These are phyloP conservation scores for Zophobas atratus DNA, from an alignment of 1,140 invertebrate genomes.

Conservation along the genomic window DNA sequence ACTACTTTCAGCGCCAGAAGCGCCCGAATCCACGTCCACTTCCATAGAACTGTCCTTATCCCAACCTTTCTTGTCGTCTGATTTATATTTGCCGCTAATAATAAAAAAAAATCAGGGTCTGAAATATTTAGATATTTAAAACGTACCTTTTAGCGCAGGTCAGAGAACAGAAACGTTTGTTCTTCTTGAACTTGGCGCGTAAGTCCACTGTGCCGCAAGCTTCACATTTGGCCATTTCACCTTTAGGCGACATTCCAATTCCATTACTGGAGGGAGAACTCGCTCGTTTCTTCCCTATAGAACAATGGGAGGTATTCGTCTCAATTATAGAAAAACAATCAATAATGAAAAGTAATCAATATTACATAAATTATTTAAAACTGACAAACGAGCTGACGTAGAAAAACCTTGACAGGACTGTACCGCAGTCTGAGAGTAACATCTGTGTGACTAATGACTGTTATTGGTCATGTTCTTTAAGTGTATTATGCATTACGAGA, in stretches of 20 bases:
- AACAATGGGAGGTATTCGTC: slow-evolving; percentile 50
- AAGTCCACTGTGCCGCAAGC: slow-evolving; percentile 83
- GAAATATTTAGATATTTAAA: not conserved
- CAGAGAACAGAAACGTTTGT: slow-evolving; percentile 85
- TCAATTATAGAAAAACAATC: slow-evolving; percentile 42
- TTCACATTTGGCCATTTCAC: slow-evolving; percentile 81
- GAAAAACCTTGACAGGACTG: not conserved
- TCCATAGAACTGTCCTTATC: slow-evolving; percentile 68
- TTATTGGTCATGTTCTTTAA: too few species aligned
- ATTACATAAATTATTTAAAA: slow-evolving; percentile 29
- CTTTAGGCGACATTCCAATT: slow-evolving; percentile 62
- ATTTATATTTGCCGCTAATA: slow-evolving; percentile 61
- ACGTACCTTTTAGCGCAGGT: slow-evolving; percentile 79
- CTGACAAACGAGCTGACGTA: slow-evolving; percentile 6
- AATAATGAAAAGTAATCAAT: slow-evolving; percentile 43
- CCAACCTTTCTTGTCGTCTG: slow-evolving; percentile 66
- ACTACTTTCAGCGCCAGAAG: slow-evolving; percentile 68
- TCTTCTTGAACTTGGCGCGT: slow-evolving; percentile 81
- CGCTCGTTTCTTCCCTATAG: slow-evolving; percentile 62
- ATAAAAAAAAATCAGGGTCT: slow-evolving; percentile 25
- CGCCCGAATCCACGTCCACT: slow-evolving; percentile 70
- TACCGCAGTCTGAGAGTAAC: too few species aligned
- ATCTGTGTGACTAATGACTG: too few species aligned
- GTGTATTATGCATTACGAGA: too few species aligned
- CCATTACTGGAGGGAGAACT: slow-evolving; percentile 60